phyloP scores from a whole-genome alignment of 2,888 invertebrate species.

The Ichneumoninae sp. region DNA sequence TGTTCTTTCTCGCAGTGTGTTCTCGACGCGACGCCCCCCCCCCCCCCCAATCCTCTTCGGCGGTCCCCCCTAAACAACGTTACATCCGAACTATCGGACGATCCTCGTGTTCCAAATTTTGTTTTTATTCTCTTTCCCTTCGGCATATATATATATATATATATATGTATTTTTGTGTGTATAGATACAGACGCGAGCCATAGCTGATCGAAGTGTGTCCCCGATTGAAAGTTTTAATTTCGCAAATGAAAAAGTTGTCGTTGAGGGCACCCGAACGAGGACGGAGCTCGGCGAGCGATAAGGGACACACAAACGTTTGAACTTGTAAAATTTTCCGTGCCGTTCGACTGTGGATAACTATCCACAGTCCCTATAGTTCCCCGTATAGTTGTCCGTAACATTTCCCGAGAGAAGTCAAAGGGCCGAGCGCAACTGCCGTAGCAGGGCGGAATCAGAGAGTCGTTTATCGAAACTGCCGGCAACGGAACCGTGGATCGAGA shows the following conservation, averaged over 20 bases:
- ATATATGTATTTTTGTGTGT: neutral
- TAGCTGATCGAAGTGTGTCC: constrained; percentile 30
- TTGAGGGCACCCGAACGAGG: constrained; percentile 22
- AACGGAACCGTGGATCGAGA: constrained; percentile 55
- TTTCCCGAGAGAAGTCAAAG: constrained; percentile 16
- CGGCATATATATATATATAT: neutral
- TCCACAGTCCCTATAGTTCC: no score
- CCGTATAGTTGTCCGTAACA: neutral
- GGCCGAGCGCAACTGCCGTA: constrained; percentile 10
- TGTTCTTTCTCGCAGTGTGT: constrained; percentile 47
- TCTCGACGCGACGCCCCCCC: constrained; percentile 41
- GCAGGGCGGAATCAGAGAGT: constrained; percentile 65
- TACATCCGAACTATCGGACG: constrained; percentile 1
- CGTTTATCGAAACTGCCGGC: constrained; percentile 68
- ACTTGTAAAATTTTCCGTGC: constrained; percentile 6
- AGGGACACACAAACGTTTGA: constrained; percentile 19
- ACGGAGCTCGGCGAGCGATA: constrained; percentile 39
- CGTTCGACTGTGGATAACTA: constrained; percentile 1
- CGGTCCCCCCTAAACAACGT: constrained; percentile 52
- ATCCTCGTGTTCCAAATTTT: constrained; percentile 28
- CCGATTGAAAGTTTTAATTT: constrained; percentile 55
- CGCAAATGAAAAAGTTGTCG: constrained; percentile 61
- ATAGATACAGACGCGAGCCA: neutral
- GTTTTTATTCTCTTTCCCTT: constrained; percentile 16
- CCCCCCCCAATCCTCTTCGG: constrained; percentile 9